phyloP scores from a whole-genome alignment of 2,888 invertebrate species.

The Cantharis nigra region DNA sequence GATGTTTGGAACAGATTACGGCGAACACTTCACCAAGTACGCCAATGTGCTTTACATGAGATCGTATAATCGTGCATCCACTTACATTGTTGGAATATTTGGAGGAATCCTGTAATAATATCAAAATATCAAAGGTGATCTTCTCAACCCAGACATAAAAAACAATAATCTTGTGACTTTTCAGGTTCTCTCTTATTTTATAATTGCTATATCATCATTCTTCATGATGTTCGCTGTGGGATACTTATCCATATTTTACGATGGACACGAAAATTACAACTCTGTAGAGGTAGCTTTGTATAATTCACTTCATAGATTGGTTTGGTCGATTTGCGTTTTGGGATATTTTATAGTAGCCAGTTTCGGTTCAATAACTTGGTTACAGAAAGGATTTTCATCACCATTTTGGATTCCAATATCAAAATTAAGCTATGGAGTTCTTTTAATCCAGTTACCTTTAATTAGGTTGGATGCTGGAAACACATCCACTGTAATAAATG shows the following conservation, averaged over 20 bases:
- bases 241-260: not conserved
- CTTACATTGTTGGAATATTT: not conserved
- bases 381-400: not conserved
- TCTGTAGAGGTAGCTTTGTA: not conserved
- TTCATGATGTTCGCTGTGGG: not conserved
- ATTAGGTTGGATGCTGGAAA: too few species aligned
- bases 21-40: not conserved
- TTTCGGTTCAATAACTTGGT: not conserved
- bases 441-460: not conserved
- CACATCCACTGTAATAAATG: too few species aligned
- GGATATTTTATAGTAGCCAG: not conserved
- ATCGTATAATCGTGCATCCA: not conserved
- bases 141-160: not conserved
- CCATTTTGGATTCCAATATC: not conserved
- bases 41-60: not conserved
- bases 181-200: not conserved
- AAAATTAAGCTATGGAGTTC: not conserved
- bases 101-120: not conserved
- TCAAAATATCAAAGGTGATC: not conserved
- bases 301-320: not conserved
- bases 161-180: not conserved
- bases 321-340: not conserved
- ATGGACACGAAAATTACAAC: not conserved
- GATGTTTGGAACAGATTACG: not conserved
- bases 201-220: not conserved